A percentile compares a stretch with the other conserved stretches of the same genome.
Conservation (phyloP, 2,797 vertebrate genomes). For the Heterohyrax brucei region DNA sequence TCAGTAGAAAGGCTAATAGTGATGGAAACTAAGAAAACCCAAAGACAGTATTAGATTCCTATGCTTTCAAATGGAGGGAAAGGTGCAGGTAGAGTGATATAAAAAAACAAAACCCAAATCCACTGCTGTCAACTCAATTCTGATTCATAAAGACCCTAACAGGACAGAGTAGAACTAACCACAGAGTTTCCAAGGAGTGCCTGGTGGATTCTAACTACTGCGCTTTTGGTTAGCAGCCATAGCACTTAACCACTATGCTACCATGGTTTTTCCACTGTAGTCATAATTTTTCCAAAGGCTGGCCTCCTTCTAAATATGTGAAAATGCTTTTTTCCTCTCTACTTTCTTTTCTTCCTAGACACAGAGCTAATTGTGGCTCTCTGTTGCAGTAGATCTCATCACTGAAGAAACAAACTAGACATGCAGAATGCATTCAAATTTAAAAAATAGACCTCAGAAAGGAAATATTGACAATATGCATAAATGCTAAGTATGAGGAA, state of each 20-base stretch:
- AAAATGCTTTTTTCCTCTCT: conserved; percentile 68
- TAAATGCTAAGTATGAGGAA: conserved; percentile 89
- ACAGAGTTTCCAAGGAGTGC: too few relatives aligned
- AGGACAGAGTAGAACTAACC: too few relatives aligned
- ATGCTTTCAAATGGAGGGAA: conserved; percentile 35
- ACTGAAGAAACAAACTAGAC: conserved; percentile 75
- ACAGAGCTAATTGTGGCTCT: conserved; percentile 77
- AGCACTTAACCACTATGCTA: too few relatives aligned
- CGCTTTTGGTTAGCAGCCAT: too few relatives aligned
- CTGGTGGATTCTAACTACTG: too few relatives aligned
- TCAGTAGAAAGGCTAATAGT: neutral
- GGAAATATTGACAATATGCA: conserved; percentile 89
- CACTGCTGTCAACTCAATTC: too few relatives aligned
- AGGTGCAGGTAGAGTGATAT: neutral
- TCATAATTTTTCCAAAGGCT: conserved; percentile 49
- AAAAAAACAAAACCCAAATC: neutral
- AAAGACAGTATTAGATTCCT: neutral
- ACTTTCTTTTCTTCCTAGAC: conserved; percentile 65
- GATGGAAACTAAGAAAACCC: conserved; percentile 42
- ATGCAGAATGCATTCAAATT: conserved; percentile 87
- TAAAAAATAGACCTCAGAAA: conserved; percentile 88
- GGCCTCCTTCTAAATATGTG: conserved; percentile 1
- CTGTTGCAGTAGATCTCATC: conserved; percentile 79
- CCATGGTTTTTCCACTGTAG: neutral
- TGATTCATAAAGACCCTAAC: too few relatives aligned